phyloP scores from a whole-genome alignment of 2,888 invertebrate species.

The Chirona hameri region DNA sequence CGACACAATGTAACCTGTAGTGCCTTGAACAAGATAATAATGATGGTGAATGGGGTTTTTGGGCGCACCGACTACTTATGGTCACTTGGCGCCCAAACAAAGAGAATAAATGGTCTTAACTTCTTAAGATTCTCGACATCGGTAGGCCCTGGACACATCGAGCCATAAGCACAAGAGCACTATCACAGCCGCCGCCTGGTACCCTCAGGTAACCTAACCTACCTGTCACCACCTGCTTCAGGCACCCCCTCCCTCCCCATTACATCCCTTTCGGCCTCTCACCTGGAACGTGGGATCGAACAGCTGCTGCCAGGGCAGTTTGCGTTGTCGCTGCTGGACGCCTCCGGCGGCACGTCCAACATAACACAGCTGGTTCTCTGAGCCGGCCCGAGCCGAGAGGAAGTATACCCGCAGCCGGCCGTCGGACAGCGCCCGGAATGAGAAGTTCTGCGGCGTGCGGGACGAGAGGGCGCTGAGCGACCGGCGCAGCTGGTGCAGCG shows the following conservation, averaged over 20 bases:
- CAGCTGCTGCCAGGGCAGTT: slow-evolving; percentile 29
- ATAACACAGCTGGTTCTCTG: slow-evolving; percentile 13
- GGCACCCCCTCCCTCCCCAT: too few species aligned
- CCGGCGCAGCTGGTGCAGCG: slow-evolving; percentile 74
- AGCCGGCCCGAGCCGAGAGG: slow-evolving; percentile 54
- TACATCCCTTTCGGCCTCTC: too few species aligned
- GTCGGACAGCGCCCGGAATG: slow-evolving; percentile 71
- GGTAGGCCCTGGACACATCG: too few species aligned
- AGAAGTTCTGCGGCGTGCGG: slow-evolving; percentile 76
- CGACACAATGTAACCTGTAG: too few species aligned
- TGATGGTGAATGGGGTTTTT: neutral
- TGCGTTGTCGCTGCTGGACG: neutral
- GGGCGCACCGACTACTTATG: neutral
- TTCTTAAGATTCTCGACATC: too few species aligned
- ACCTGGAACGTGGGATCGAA: slow-evolving; percentile 28
- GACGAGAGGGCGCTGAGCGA: slow-evolving; percentile 60
- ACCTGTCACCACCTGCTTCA: too few species aligned
- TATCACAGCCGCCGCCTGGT: too few species aligned
- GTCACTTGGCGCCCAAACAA: too few species aligned
- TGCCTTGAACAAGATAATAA: neutral
- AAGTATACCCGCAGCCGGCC: slow-evolving; percentile 81
- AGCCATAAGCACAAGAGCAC: too few species aligned
- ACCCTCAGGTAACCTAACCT: too few species aligned
- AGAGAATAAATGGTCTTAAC: too few species aligned
- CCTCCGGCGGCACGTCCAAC: slow-evolving; percentile 1